phyloP scores from a whole-genome alignment of 2,797 vertebrate species.

The Danio tinwini region DNA sequence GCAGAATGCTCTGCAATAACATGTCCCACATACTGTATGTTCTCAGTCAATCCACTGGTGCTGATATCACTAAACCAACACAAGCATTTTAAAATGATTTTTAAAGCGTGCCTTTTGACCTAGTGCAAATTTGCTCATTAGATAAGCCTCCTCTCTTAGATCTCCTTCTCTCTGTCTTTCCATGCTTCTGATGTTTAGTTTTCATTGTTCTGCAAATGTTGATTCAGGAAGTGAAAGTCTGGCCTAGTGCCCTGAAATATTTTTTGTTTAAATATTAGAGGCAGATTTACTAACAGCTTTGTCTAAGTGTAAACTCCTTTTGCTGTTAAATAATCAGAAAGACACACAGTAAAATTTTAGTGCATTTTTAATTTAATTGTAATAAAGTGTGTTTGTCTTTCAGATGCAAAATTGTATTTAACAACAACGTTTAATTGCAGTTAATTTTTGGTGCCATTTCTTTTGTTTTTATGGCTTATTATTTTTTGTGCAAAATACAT shows the following conservation, averaged over 20 bases:
- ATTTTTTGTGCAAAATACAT: no score
- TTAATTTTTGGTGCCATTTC: no score
- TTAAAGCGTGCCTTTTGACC: not conserved
- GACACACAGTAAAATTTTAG: no score
- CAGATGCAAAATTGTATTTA: no score
- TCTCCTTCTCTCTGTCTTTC: not conserved
- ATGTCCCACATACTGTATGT: not conserved
- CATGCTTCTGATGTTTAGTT: not conserved
- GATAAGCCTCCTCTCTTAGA: not conserved
- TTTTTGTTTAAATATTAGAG: not conserved
- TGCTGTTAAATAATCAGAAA: no score
- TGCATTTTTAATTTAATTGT: no score
- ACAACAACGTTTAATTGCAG: no score
- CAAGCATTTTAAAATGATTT: not conserved
- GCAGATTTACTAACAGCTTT: no score
- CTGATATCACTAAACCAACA: not conserved
- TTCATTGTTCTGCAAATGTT: conserved; percentile 7
- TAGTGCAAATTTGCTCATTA: not conserved
- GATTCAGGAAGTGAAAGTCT: conserved; percentile 2
- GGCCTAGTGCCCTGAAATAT: conserved; percentile 3
- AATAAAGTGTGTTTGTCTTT: no score
- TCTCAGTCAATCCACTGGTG: not conserved
- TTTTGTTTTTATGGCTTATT: no score
- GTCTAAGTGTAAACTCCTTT: no score
- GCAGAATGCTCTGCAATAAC: not conserved